Percentiles rank a stretch among this genome's conserved stretches.
Evolutionary conservation across 2,797 vertebrate species (phyloP).

Genomic region (Artibeus jamaicensis): DNA sequence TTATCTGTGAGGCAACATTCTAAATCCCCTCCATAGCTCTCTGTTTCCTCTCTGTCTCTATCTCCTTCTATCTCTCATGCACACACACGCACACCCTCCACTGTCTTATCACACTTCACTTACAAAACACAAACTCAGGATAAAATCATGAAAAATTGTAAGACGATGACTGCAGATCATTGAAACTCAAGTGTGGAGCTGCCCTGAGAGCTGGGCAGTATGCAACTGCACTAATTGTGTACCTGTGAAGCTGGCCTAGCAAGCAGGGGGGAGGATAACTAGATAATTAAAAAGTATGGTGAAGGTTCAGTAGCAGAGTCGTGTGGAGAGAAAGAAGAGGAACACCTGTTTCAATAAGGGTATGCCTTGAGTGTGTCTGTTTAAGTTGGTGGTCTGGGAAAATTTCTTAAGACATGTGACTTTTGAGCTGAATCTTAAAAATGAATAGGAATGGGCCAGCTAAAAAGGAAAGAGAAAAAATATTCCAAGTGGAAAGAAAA

Average conservation of each 20-base stretch:
- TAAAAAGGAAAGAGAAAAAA: neutral
- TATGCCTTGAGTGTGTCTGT: neutral
- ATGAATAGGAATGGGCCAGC: neutral
- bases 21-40: neutral
- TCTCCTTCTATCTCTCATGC: neutral
- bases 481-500: neutral
- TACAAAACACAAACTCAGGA: neutral
- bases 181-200: neutral
- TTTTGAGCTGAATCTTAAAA: conserved; percentile 10
- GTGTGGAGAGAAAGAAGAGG: neutral
- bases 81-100: neutral
- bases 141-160: neutral
- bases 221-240: neutral
- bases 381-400: neutral
- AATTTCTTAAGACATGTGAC: neutral
- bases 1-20: neutral
- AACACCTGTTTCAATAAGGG: neutral
- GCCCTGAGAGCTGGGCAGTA: neutral
- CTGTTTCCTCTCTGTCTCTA: neutral
- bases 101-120: neutral
- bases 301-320: neutral
- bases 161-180: neutral
- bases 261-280: neutral
- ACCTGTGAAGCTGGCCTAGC: neutral
- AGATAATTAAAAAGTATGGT: neutral